These are phyloP conservation scores for Leucophenga montana DNA, from an alignment of 2,888 invertebrate genomes.

Conservation along the genomic window DNA sequence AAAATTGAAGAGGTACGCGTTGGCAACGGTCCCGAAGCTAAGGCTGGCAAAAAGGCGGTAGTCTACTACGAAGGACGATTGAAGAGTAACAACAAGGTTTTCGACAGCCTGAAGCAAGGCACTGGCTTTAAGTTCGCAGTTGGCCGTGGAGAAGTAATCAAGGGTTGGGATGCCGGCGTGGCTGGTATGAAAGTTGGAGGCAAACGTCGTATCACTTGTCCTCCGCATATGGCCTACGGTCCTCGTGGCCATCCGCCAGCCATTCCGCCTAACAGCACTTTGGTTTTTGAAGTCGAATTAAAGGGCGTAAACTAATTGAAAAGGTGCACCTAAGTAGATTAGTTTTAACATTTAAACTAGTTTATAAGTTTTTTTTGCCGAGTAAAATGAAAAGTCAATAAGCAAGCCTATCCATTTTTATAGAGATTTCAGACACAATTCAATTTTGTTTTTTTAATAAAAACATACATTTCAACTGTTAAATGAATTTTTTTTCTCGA, in stretches of 20 bases:
- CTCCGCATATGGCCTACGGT: conserved; percentile 88
- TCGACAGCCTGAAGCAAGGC: conserved; percentile 84
- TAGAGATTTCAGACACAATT: no score
- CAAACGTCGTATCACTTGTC: conserved; percentile 88
- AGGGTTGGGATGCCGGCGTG: conserved; percentile 93
- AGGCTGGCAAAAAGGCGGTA: conserved; percentile 82
- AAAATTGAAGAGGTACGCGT: conserved; percentile 84
- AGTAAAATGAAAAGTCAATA: background rate
- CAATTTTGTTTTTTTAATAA: background rate
- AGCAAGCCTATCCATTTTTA: no score
- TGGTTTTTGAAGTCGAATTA: conserved; percentile 92
- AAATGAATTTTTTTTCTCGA: no score
- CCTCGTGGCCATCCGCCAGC: conserved; percentile 85
- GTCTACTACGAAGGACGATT: conserved; percentile 91
- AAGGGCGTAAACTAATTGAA: conserved; percentile 78
- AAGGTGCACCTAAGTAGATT: conserved; percentile 8
- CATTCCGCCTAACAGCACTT: conserved; percentile 90
- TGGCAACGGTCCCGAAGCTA: conserved; percentile 86
- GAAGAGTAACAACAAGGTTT: conserved; percentile 87
- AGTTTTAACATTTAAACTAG: conserved; percentile 12
- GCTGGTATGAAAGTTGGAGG: conserved; percentile 95
- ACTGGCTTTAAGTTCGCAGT: conserved; percentile 89
- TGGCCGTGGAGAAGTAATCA: conserved; percentile 89
- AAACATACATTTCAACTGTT: conserved; percentile 14
- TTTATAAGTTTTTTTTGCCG: conserved; percentile 12